Base-by-base conservation (phyloP, 1,140 invertebrate species). In the Stegodyphus mimosarum region DNA sequence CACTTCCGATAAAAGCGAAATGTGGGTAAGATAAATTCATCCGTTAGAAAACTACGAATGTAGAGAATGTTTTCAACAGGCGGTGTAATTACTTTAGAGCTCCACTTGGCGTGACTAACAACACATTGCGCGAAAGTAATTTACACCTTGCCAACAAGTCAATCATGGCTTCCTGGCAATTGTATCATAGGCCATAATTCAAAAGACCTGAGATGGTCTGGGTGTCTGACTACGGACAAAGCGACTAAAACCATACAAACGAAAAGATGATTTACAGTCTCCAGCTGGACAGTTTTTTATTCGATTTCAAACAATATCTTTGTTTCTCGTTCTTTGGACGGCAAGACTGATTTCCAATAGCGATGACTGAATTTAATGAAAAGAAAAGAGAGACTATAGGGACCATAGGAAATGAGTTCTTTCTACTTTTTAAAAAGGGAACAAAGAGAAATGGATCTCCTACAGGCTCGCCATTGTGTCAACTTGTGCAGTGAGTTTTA, bases 141-240 rank as follows among this genome's bases (percentile, higher is more conserved):
- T 81, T 81, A 81, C 78, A 81, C 78, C 78, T 81, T 52, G 69
- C 78, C 69, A 69, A 81, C 78, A 81, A 81, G 78, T 81, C 78
- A 71, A 81, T 81, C 78, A 72, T 11, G 33, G 77, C 67, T 80
- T 80, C 78, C 78, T 81, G 78, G 69, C 70, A 63, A 81, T 81
- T 81, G 78, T 72, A 70, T 60, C 13, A 33, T 33, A 33, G 33
- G 33, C 33, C 78, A 63, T 72, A 60, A 81, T 50, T 81, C 78
- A 81, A 71, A 72, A 55, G 53, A 70, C 15, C 33, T 33, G 33
- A 33, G 33, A 33, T 33, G 53, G 33, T 60, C 63, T 48, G 67
- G 17, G 67, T 78, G 50, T 78, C 13, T 33, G 33, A 5, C 18
- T 9, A n/a, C 69, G 72, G 53, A 72, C 69, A 81, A 72, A 60